Base-by-base conservation (phyloP, 2,797 vertebrate species). In the Manis pentadactyla region DNA sequence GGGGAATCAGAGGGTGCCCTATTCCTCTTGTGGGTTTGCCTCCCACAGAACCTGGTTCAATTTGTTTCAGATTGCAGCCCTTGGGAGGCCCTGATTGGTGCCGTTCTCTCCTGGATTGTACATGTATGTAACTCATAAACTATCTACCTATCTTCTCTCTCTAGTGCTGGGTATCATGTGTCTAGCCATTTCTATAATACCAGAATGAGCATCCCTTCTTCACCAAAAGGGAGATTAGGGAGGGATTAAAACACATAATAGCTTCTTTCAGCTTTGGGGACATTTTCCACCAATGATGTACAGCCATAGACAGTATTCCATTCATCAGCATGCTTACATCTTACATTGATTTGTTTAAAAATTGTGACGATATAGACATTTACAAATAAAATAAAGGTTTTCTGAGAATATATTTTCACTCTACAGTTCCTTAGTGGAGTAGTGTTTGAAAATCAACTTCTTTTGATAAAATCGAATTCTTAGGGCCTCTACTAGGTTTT, bases 401-500 rank as follows among this genome's bases (percentile, higher is more conserved):
- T 89, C 53, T 19, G 71, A 55, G 49, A 61, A 59, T 34, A 59
- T 14, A 17, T 61, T 90, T 84, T 69, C 39, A 46, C 18, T 73
- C 10, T 74, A 31, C 5, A 1, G 11, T 66, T 1, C 5, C 25
- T 23, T 77, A 42, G n/a, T 31, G 2, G 2, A 49, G 10, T 27
- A 69, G 25, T 10, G 57, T 61, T 71, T 64, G 49, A 29, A 74
- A 95, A 79, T 53, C 4, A 74, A 34, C 51, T 85, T 78, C 2
- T 86, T 83, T 71, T 49, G 7, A 81, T 93, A 73, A n/a, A 55
- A 21, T 27, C 4, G 75, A 79, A 85, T 64, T 88, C 13, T 64
- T 15, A 53, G 31, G 5, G 1, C 15, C 64, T 64, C 7, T 46
- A 15, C 18, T 68, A 5, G 11, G 89, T 90, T 68, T 74, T 2